Base-by-base conservation (phyloP, 2,797 vertebrate species). In the Setipinna tenuifilis region DNA sequence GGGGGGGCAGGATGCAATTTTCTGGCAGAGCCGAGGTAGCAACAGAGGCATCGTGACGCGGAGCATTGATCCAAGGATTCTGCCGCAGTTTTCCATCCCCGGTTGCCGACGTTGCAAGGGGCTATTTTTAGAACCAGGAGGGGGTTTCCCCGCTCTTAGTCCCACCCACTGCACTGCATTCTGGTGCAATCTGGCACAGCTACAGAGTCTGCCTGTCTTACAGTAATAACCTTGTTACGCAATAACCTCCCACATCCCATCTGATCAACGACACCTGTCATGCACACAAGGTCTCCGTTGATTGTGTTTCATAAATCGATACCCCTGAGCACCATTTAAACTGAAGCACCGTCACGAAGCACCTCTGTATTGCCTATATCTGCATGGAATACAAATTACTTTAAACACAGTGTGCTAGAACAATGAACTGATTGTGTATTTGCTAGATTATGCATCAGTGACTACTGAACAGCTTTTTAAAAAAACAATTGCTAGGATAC, bases 51-150 rank as follows among this genome's bases (percentile, higher is more conserved):
- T 85, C 68, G 90, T 94, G 94, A 95, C 91, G 93, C 92, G 86
- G 80, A 83, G 16, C 84, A 94, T 93, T 85, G 94, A 95, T 95
- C 90, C 17, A 87, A 90, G 89, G 88, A 92, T 88, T 88, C 87
- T 87, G 89, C 93, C 89, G 95, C 94, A 90, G 91, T 88, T 88
- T 91, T 94, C 91, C 6, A 35, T 81, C 83, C 87, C 83, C 71
- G 31, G 31, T 41, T 9, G 41, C 87, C 46, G 71, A 87, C 90
- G 86, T 88, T 88, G 61, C 86, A 83, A 85, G 46, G 85, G 85
- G 91, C 92, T 95, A 95, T 91, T 95, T 93, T 92, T 96, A 94
- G 95, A 90, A 89, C 75, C 54, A 65, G 90, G 93, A 93, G 92
- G 95, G 95, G 92, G 94, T 95, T 92, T 92, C 91, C 91, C 88